Evolutionary conservation across 2,113 vertebrate genomes (phyloP).

Genomic region (Podarcis muralis): DNA sequence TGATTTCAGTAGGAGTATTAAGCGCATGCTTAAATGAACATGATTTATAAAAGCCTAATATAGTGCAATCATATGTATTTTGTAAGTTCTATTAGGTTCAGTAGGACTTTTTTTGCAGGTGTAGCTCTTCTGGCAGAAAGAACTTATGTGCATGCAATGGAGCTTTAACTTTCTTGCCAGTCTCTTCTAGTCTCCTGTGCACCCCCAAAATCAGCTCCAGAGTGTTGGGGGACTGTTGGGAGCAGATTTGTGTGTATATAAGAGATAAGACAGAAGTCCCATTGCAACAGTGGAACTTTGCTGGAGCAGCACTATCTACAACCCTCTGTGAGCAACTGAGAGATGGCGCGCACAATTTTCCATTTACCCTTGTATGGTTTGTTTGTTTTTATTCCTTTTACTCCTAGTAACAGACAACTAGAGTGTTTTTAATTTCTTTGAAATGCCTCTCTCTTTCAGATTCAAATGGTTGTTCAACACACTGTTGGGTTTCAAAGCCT

Average conservation of each 20-base stretch:
- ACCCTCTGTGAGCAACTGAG: not conserved
- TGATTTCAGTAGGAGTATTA: not conserved
- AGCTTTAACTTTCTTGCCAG: no score
- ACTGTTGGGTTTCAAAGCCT: slow-evolving; percentile 78
- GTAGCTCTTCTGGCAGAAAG: no score
- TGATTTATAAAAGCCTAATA: not conserved
- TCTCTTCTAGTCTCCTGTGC: no score
- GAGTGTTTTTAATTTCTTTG: slow-evolving; percentile 26
- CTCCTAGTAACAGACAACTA: slow-evolving; percentile 23
- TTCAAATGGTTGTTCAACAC: slow-evolving; percentile 85
- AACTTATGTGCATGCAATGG: no score
- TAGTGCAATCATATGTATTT: not conserved
- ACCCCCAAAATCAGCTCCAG: no score
- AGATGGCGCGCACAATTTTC: not conserved
- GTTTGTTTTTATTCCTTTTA: slow-evolving; percentile 18
- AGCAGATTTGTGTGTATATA: not conserved
- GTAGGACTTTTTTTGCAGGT: no score
- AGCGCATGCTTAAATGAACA: not conserved
- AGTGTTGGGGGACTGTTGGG: no score
- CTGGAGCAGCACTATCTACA: no score
- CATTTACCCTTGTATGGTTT: slow-evolving; percentile 12
- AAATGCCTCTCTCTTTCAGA: slow-evolving; percentile 76
- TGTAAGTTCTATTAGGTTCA: not conserved
- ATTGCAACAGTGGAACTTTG: not conserved
- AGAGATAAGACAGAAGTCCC: not conserved